Evolutionary conservation across 2,797 vertebrate species (phyloP).

Genomic region (Bradypus variegatus): DNA sequence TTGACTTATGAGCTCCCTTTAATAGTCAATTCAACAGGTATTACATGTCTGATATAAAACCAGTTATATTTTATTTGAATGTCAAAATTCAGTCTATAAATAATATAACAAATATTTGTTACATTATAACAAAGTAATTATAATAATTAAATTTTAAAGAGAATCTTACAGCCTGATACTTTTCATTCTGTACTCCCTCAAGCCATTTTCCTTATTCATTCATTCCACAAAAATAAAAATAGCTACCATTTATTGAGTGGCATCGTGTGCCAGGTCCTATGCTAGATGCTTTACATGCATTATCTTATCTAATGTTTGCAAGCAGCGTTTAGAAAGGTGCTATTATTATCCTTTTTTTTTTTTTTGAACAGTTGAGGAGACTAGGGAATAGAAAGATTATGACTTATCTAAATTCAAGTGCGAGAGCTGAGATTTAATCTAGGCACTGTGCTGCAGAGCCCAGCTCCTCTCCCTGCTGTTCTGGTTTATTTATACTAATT

Average conservation of each 20-base stretch:
- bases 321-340: not conserved
- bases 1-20: not conserved
- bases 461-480: not conserved
- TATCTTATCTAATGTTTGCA: not conserved
- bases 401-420: not conserved
- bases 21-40: not conserved
- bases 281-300: not conserved
- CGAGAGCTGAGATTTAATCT: not conserved
- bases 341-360: not conserved
- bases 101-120: not conserved
- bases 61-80: slow-evolving; percentile 9
- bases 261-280: not conserved
- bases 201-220: not conserved
- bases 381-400: not conserved
- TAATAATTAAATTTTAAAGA: not conserved
- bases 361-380: not conserved
- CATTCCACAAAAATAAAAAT: not conserved
- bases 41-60: not conserved
- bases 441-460: fast-evolving
- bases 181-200: not conserved
- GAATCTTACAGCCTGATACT: not conserved
- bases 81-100: not conserved
- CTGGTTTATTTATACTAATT: not conserved
- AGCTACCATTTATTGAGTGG: not conserved
- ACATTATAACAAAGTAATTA: not conserved